Conservation (phyloP, 1,140 invertebrate species). For the Marisa cornuarietis region DNA sequence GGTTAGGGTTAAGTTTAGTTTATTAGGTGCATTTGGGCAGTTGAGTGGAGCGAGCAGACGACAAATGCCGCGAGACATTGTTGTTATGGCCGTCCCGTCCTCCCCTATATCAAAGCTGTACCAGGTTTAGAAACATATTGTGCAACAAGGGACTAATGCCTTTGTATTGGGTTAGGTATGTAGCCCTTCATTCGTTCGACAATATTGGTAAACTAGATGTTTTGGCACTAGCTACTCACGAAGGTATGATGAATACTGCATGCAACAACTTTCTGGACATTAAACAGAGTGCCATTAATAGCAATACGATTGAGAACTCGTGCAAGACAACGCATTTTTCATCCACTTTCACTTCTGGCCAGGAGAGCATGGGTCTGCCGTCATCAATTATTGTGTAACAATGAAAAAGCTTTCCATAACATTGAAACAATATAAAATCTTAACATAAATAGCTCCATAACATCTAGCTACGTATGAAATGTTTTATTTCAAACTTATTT, state of each 20-base stretch:
- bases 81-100: too few species aligned
- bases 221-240: constrained; percentile 3
- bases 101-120: too few species aligned
- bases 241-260: constrained; percentile 11
- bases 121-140: too few species aligned
- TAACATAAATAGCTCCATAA: not conserved
- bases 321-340: constrained; percentile 13
- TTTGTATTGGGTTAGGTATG: too few species aligned
- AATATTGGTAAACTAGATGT: too few species aligned
- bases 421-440: not conserved
- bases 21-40: too few species aligned
- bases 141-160: too few species aligned
- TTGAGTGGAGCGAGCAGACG: too few species aligned
- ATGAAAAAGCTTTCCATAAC: not conserved
- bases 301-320: not conserved
- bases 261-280: not conserved
- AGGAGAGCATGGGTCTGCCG: not conserved
- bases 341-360: not conserved
- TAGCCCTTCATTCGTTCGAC: too few species aligned
- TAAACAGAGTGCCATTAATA: not conserved
- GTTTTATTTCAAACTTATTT: not conserved
- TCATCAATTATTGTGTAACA: not conserved
- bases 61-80: too few species aligned
- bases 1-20: too few species aligned
- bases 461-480: not conserved